phyloP scores from a whole-genome alignment of 2,113 vertebrate species.

The Colossoma macropomum region DNA sequence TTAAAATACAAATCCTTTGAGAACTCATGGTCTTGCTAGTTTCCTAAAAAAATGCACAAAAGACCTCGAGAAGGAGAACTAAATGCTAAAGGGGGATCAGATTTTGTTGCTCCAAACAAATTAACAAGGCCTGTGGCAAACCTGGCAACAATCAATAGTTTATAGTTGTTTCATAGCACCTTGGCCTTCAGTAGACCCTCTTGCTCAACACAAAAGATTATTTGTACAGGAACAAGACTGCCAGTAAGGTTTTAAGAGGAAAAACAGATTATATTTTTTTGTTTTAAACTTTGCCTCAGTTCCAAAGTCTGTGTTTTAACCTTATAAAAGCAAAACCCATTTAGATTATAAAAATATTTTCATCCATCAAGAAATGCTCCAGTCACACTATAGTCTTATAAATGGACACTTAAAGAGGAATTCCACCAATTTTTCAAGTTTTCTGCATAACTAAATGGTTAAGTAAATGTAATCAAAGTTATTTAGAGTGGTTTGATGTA shows the following conservation, averaged over 20 bases:
- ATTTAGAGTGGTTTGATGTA: no score
- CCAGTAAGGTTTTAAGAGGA: slow-evolving; percentile 22
- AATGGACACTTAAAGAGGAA: no score
- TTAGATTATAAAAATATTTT: not conserved
- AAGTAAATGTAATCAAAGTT: no score
- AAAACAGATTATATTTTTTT: not conserved
- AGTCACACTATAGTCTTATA: no score
- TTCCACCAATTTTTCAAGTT: no score
- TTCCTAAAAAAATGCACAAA: slow-evolving; percentile 64
- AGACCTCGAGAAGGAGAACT: slow-evolving; percentile 58
- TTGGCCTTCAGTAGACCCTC: slow-evolving; percentile 39
- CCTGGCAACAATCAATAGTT: slow-evolving; percentile 65
- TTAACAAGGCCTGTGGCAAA: slow-evolving; percentile 69
- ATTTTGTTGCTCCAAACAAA: slow-evolving; percentile 69
- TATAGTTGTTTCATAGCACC: slow-evolving; percentile 49
- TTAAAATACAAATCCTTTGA: slow-evolving; percentile 77
- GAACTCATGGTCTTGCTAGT: slow-evolving; percentile 64
- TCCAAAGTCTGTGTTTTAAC: slow-evolving; percentile 1
- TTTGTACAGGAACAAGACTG: slow-evolving; percentile 54
- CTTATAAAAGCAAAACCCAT: not conserved
- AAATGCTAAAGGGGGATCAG: slow-evolving; percentile 56
- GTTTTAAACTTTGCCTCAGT: slow-evolving; percentile 22
- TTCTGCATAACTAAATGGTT: no score
- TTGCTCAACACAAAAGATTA: slow-evolving; percentile 61
- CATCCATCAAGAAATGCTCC: no score